Evolutionary conservation across 2,113 vertebrate species (phyloP).

Genomic region (Rhinolophus ferrumequinum): DNA sequence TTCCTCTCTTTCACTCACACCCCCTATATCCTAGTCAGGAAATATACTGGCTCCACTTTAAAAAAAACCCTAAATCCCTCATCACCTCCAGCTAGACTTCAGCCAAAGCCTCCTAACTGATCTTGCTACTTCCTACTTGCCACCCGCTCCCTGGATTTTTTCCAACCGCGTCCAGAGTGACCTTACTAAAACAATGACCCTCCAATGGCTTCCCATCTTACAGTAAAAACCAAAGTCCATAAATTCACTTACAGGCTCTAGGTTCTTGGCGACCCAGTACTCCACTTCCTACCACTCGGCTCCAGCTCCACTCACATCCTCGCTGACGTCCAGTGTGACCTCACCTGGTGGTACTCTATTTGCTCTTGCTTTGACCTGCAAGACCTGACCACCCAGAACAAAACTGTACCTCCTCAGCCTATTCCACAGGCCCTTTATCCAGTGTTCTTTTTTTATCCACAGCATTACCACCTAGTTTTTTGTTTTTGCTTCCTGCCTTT

Average conservation of each 20-base stretch:
- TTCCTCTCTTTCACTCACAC: neutral
- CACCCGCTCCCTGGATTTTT: neutral
- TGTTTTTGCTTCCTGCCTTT: neutral
- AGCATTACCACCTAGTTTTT: neutral
- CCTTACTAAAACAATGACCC: neutral
- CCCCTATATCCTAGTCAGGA: neutral
- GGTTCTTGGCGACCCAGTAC: neutral
- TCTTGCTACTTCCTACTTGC: neutral
- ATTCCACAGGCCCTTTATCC: neutral
- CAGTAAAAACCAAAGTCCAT: neutral
- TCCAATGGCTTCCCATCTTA: neutral
- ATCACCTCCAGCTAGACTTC: neutral
- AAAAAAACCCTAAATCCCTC: neutral
- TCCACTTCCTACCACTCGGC: neutral
- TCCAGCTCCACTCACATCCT: neutral
- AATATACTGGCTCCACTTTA: neutral
- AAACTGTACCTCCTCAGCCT: neutral
- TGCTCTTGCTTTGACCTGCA: neutral
- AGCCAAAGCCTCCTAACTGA: neutral
- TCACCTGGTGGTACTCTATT: neutral
- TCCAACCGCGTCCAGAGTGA: neutral
- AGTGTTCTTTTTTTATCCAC: neutral
- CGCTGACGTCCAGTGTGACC: neutral
- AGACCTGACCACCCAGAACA: neutral
- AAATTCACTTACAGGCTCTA: neutral